A percentile compares a stretch with the other conserved stretches of the same genome.
Conservation (phyloP, 2,113 vertebrate genomes). For the Phoenicopterus ruber region DNA sequence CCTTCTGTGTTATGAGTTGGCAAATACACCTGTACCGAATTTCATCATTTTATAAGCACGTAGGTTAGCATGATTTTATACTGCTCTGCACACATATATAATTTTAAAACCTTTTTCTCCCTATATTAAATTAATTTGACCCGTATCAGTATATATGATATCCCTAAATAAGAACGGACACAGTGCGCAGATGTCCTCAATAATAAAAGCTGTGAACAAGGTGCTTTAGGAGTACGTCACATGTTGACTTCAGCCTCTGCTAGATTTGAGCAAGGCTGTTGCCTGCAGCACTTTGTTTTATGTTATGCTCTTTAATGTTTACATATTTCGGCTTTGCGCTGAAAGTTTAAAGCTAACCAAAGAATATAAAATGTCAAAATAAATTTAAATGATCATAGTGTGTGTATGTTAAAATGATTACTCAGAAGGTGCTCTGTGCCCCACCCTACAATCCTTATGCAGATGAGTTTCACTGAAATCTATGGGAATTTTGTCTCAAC, state of each 20-base stretch:
- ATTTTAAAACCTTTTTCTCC: constrained; percentile 41
- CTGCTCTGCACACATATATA: not conserved
- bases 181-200: constrained; percentile 23
- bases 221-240: constrained; percentile 29
- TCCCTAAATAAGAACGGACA: not conserved
- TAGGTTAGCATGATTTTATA: not conserved
- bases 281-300: constrained; percentile 47
- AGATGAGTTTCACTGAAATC: constrained; percentile 2
- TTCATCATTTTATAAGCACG: not conserved
- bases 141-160: not conserved
- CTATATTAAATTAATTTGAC: constrained; percentile 37
- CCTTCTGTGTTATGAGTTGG: not conserved
- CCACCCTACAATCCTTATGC: not conserved
- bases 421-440: not conserved
- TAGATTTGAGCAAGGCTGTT: constrained; percentile 45
- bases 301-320: constrained; percentile 30
- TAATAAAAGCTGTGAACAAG: constrained; percentile 47
- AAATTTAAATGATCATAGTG: not conserved
- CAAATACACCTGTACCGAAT: not conserved
- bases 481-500: not conserved
- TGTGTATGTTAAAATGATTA: not conserved
- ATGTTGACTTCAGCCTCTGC: constrained; percentile 33
- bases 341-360: not conserved
- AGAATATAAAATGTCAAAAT: constrained; percentile 9
- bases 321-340: not conserved